A percentile compares a stretch with the other conserved stretches of the same genome.
These are phyloP conservation scores for Lepus europaeus DNA, from an alignment of 2,113 vertebrate genomes.

Conservation along the genomic window DNA sequence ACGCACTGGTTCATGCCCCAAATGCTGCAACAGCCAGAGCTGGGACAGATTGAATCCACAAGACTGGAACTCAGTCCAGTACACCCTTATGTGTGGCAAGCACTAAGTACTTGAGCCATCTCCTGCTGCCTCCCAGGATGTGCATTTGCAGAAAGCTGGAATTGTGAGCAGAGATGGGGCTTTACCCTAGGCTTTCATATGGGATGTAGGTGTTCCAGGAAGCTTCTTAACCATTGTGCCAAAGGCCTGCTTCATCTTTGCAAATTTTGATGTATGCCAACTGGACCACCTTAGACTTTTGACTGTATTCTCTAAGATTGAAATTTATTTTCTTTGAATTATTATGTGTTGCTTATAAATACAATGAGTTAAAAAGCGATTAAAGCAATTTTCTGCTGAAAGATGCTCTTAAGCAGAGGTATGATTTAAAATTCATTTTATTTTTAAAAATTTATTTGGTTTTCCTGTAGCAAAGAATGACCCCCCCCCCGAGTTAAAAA, in stretches of 20 bases:
- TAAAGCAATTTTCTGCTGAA: neutral
- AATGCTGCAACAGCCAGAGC: too few relatives aligned
- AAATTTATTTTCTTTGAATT: neutral
- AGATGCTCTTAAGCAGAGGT: slow-evolving; percentile 31
- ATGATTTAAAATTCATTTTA: neutral
- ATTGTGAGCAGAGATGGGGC: too few relatives aligned
- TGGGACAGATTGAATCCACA: too few relatives aligned
- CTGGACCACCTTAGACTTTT: neutral
- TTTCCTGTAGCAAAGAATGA: neutral
- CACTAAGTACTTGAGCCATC: too few relatives aligned
- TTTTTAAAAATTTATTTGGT: neutral
- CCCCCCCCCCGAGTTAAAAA: neutral
- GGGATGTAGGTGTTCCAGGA: too few relatives aligned
- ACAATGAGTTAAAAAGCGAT: neutral
- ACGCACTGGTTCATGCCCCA: too few relatives aligned
- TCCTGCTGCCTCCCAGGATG: too few relatives aligned
- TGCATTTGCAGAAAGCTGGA: too few relatives aligned
- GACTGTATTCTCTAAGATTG: neutral
- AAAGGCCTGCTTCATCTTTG: neutral
- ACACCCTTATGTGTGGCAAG: too few relatives aligned
- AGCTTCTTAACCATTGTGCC: too few relatives aligned
- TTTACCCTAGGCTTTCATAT: too few relatives aligned
- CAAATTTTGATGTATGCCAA: neutral
- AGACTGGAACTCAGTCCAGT: too few relatives aligned
- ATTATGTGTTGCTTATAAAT: neutral